A percentile compares a stretch with the other conserved stretches of the same genome.
phyloP scores from a whole-genome alignment of 1,140 invertebrate genomes.

The Drosophila littoralis region DNA sequence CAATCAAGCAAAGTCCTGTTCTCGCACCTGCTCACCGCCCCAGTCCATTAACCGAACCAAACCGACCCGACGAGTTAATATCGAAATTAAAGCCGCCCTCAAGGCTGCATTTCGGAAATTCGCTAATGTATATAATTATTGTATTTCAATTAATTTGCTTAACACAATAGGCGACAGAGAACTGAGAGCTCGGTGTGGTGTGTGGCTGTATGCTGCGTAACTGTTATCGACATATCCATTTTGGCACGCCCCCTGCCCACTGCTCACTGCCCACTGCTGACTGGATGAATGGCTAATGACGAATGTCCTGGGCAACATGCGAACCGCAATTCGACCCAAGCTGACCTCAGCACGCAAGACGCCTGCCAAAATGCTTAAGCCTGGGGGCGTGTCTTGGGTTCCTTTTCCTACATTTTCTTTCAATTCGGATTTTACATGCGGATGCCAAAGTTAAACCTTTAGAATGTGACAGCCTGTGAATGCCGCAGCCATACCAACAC shows the following conservation, averaged over 20 bases:
- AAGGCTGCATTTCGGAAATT: not conserved
- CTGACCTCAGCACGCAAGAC: slow-evolving; percentile 47
- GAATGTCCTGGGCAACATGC: slow-evolving; percentile 42
- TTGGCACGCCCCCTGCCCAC: not conserved
- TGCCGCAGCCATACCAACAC: slow-evolving; percentile 28
- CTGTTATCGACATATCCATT: slow-evolving; percentile 33
- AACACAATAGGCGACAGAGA: slow-evolving; percentile 30
- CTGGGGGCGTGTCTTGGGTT: slow-evolving; percentile 23
- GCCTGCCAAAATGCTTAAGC: not conserved
- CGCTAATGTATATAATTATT: slow-evolving; percentile 53
- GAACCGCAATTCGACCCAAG: slow-evolving; percentile 41
- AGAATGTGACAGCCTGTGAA: slow-evolving; percentile 35
- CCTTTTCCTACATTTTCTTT: slow-evolving; percentile 4
- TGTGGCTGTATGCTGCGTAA: slow-evolving; percentile 12
- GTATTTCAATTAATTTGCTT: slow-evolving; percentile 58
- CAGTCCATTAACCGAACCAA: not conserved
- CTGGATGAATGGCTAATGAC: slow-evolving; percentile 48
- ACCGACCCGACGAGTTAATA: slow-evolving; percentile 10
- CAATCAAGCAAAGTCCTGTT: slow-evolving; percentile 28
- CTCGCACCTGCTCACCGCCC: not conserved
- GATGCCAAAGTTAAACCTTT: slow-evolving; percentile 38
- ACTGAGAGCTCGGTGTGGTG: not conserved
- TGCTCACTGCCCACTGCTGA: not conserved
- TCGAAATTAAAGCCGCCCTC: slow-evolving; percentile 2
- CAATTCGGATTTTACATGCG: slow-evolving; percentile 7